Base-by-base conservation (phyloP, 2,797 vertebrate genomes). In the Silurus lanzhouensis region DNA sequence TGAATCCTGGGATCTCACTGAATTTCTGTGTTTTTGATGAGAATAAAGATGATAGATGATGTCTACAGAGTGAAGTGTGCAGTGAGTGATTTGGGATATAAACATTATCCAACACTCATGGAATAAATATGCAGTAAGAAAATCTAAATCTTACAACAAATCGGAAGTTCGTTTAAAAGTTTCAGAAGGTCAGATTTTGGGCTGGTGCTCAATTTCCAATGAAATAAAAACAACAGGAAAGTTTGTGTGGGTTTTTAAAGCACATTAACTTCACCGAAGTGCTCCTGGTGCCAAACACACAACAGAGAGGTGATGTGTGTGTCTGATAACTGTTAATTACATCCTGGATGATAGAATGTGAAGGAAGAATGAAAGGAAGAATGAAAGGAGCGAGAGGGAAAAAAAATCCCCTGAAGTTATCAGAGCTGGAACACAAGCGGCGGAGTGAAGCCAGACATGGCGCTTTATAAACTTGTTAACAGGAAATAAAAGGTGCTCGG, bases 291-390 rank as follows among this genome's bases (percentile, higher is more conserved):
- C 20, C 67, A 84, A 75, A 74, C 87, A 87, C 83, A 67, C 89
- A 86, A 89, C 77, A 88, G 87, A 86, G 90, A 89, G 91, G 92
- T 92, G 86, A 93, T 83, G 68, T 83, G 57, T 80, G 90, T 92
- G 91, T 86, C 93, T 92, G 93, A 92, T 90, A 92, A 90, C 90
- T 89, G 91, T 92, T 94, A 95, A 95, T 94, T 94, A 92, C 92
- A 90, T 94, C 92, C 92, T 89, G 91, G 90, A 90, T 93, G 92
- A 94, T 93, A 93, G 89, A 85, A 85, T 68, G 75, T 74, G 85
- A 63, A 70, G 46, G 22, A 83, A 63, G 58, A 60, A 57, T 44
- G 77, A 80, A 68, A 71, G 61, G 25, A 76, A 17, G 84, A 78
- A 89, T 72, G 70, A 79, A 76, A 63, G 81, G 66, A 76, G 82